Evolutionary conservation across 2,113 vertebrate species (phyloP).

Genomic region (Gallinago undulata): DNA sequence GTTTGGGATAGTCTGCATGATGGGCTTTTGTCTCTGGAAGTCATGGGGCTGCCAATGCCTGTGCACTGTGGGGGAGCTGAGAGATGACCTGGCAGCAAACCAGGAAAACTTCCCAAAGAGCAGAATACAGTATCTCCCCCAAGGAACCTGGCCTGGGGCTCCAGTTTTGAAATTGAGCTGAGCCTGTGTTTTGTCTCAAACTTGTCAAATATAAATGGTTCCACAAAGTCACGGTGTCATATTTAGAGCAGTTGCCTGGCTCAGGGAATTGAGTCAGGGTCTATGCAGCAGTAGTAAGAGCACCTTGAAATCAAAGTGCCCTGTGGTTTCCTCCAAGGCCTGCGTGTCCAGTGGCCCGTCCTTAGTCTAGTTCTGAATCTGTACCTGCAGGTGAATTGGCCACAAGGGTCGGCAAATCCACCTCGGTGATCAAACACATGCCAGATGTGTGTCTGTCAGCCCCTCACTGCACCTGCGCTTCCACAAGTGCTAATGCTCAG

Average conservation of each 20-base stretch:
- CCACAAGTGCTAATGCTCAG: neutral
- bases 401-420: neutral
- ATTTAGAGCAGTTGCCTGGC: neutral
- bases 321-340: neutral
- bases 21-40: neutral
- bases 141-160: neutral
- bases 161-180: neutral
- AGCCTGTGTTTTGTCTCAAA: neutral
- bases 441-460: neutral
- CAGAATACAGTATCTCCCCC: neutral
- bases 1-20: neutral
- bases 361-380: neutral
- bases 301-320: neutral
- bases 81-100: neutral
- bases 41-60: neutral
- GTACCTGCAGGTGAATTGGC: neutral
- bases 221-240: neutral
- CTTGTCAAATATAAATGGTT: neutral
- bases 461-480: neutral
- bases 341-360: neutral
- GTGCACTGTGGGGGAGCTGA: neutral
- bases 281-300: neutral
- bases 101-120: neutral
- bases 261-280: neutral
- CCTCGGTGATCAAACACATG: neutral